Evolutionary conservation across 2,113 vertebrate genomes (phyloP).

Genomic region (Sebastes schlegelii): DNA sequence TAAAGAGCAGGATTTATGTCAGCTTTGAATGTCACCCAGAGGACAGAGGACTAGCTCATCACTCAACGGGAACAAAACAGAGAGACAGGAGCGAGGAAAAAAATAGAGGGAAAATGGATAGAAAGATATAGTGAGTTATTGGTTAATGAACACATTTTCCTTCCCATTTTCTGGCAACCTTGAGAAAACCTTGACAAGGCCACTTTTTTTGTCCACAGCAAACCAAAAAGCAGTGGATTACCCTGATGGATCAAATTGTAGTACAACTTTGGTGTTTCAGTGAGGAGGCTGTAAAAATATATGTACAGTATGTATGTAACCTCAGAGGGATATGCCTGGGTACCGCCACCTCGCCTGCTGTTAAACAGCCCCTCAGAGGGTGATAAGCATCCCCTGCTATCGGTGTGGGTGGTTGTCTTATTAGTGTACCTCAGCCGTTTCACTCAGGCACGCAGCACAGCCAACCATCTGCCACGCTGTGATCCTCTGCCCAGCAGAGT

Average conservation of each 20-base stretch:
- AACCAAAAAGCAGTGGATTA: not conserved
- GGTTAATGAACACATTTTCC: slow-evolving; percentile 61
- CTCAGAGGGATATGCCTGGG: slow-evolving; percentile 52
- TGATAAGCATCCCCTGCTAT: slow-evolving; percentile 93
- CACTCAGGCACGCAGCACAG: slow-evolving; percentile 95
- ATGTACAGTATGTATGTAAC: slow-evolving; percentile 62
- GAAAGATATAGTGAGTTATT: slow-evolving; percentile 67
- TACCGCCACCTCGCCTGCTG: slow-evolving; percentile 83
- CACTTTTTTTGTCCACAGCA: slow-evolving; percentile 13
- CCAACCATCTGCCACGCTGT: slow-evolving; percentile 95
- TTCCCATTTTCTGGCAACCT: slow-evolving; percentile 65
- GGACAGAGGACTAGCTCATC: slow-evolving; percentile 94
- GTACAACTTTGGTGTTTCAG: slow-evolving; percentile 34
- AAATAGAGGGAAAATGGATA: slow-evolving; percentile 42
- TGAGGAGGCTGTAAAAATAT: slow-evolving; percentile 53
- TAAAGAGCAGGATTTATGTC: slow-evolving; percentile 99
- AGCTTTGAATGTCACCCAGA: slow-evolving; percentile 99
- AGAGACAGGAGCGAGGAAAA: slow-evolving; percentile 58
- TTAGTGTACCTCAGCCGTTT: slow-evolving; percentile 91
- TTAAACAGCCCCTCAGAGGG: slow-evolving; percentile 90
- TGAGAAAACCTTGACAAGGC: slow-evolving; percentile 62
- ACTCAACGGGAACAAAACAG: slow-evolving; percentile 91
- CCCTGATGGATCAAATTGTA: slow-evolving; percentile 1
- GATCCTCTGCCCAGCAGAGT: slow-evolving; percentile 85
- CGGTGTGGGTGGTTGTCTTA: slow-evolving; percentile 89